A percentile compares a stretch with the other conserved stretches of the same genome.
Conservation (phyloP, 2,113 vertebrate genomes). For the Erythrocercus mccallii region DNA sequence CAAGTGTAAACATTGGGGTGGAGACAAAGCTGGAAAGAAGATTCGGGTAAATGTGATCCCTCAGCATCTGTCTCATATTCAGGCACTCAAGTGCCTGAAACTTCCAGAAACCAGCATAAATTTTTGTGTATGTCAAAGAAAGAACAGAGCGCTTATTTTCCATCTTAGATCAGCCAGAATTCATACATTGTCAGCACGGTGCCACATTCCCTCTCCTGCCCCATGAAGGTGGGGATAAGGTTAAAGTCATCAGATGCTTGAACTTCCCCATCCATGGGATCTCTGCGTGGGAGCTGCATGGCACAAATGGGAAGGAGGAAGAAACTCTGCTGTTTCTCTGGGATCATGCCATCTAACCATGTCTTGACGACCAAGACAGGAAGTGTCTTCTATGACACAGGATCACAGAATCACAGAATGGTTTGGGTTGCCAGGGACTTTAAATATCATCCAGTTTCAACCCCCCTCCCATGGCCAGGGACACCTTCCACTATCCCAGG, state of each 20-base stretch:
- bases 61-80: neutral
- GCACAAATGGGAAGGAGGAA: neutral
- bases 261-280: neutral
- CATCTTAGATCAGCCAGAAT: neutral
- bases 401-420: neutral
- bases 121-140: neutral
- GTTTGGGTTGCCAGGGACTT: neutral
- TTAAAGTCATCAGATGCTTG: neutral
- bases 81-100: neutral
- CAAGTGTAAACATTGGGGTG: neutral
- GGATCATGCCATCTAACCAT: neutral
- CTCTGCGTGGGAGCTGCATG: neutral
- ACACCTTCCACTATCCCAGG: neutral
- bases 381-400: neutral
- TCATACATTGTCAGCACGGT: accelerated
- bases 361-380: neutral
- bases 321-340: neutral
- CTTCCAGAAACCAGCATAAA: neutral
- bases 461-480: accelerated
- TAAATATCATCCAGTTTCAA: too few relatives aligned
- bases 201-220: neutral
- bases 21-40: neutral
- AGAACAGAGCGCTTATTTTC: neutral
- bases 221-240: accelerated
- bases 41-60: neutral